Conservation (phyloP, 2,113 vertebrate genomes). For the Alces alces region DNA sequence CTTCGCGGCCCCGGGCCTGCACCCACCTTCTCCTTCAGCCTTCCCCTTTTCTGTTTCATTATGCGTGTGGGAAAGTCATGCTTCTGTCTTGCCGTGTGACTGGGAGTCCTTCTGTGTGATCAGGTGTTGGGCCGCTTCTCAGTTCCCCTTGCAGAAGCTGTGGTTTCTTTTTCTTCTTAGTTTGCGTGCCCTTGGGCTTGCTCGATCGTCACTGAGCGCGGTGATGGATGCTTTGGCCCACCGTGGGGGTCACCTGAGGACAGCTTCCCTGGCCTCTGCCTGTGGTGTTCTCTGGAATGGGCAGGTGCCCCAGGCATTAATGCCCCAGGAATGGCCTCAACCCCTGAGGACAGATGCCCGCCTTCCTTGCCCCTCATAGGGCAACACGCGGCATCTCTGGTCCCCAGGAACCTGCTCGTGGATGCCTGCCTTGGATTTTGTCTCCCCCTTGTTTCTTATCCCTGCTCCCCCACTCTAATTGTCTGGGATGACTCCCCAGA, state of each 20-base stretch:
- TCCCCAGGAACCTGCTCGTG: not conserved
- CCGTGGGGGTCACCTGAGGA: not conserved
- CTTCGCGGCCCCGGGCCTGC: not conserved
- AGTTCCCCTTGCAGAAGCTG: not conserved
- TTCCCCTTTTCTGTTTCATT: not conserved
- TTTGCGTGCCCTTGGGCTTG: not conserved
- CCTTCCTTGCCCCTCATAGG: not conserved
- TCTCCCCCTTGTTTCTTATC: not conserved
- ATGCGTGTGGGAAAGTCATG: not conserved
- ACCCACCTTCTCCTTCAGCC: not conserved
- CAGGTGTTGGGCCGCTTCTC: not conserved
- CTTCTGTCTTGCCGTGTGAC: not conserved
- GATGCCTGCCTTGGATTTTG: not conserved
- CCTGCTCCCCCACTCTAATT: not conserved
- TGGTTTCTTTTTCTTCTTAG: not conserved
- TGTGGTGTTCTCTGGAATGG: not conserved
- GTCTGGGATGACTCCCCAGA: not conserved
- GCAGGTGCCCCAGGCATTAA: not conserved
- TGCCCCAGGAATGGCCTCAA: not conserved
- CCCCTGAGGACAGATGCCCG: too few relatives aligned
- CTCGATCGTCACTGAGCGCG: fast-evolving
- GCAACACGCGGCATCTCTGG: fast-evolving
- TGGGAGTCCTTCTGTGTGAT: not conserved
- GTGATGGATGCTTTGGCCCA: not conserved
- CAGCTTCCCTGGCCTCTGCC: not conserved